Conservation (phyloP, 2,113 vertebrate genomes). For the Seriola dumerili region DNA sequence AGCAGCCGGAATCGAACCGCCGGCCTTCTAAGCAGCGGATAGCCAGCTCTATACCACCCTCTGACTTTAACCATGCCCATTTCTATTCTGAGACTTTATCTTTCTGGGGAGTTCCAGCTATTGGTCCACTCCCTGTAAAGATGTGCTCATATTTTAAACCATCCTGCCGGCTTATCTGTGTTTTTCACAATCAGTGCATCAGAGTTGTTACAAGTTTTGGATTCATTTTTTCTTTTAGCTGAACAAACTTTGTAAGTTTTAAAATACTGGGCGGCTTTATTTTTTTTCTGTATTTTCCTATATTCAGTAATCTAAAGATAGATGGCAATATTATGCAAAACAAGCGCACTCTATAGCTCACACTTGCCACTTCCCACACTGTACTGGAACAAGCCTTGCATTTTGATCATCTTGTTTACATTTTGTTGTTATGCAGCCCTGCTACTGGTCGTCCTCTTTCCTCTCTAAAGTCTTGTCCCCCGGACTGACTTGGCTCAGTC, state of each 20-base stretch:
- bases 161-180: too few species aligned
- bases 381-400: neutral
- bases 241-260: neutral
- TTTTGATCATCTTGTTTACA: constrained; percentile 9
- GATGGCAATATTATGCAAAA: neutral
- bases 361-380: neutral
- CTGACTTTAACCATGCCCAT: too few species aligned
- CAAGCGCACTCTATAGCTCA: neutral
- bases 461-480: constrained; percentile 53
- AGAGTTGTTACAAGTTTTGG: neutral
- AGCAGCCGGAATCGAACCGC: too few species aligned
- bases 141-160: neutral
- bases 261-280: neutral
- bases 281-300: neutral
- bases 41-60: too few species aligned
- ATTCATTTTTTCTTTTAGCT: neutral
- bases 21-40: too few species aligned
- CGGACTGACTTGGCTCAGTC: constrained; percentile 47
- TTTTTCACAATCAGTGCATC: neutral
- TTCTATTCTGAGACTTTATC: too few species aligned
- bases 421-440: constrained; percentile 25
- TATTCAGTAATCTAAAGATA: neutral
- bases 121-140: too few species aligned
- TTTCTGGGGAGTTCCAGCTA: too few species aligned
- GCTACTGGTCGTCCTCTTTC: constrained; percentile 26